These are phyloP conservation scores for Catostylus mosaicus DNA, from an alignment of 30 jellyfish, hydroid and myxozoan species.

Conservation along the genomic window DNA sequence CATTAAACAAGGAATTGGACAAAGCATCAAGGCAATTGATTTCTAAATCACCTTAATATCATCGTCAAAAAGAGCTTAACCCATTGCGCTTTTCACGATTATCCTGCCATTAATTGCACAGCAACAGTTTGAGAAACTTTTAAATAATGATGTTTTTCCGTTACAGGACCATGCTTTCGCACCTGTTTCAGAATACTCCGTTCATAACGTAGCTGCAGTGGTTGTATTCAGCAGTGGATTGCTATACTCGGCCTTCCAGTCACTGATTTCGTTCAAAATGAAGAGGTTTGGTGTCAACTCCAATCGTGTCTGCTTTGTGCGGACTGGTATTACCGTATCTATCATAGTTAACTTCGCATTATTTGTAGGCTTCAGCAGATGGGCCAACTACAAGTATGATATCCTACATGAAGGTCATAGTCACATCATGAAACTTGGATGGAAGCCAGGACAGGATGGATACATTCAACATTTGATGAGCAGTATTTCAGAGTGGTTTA, in stretches of 20 bases:
- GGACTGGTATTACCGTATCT: constrained; percentile 63
- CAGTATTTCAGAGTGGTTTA: constrained; percentile 85
- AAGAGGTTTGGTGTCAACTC: constrained; percentile 69
- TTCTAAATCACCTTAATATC: no score
- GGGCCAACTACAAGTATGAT: constrained; percentile 61
- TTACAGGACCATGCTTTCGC: constrained; percentile 73
- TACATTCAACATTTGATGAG: constrained; percentile 72
- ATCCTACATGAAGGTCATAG: constrained; percentile 25
- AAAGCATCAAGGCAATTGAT: no score
- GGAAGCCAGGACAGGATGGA: constrained; percentile 92
- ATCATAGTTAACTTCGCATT: constrained; percentile 52
- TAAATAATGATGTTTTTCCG: no score
- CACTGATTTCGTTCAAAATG: constrained; percentile 64
- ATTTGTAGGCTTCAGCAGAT: constrained; percentile 66
- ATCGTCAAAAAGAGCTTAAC: no score
- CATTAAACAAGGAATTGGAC: no score
- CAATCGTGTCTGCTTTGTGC: constrained; percentile 43
- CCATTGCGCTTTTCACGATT: no score
- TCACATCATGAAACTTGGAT: constrained; percentile 51
- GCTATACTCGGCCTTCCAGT: constrained; percentile 72
- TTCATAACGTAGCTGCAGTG: constrained; percentile 93
- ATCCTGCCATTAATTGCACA: no score
- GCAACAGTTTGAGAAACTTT: no score
- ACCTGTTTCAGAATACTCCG: constrained; percentile 76
- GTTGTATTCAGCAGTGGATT: constrained; percentile 83